phyloP scores from a whole-genome alignment of 2,888 invertebrate genomes.

The Tenthredo livida region DNA sequence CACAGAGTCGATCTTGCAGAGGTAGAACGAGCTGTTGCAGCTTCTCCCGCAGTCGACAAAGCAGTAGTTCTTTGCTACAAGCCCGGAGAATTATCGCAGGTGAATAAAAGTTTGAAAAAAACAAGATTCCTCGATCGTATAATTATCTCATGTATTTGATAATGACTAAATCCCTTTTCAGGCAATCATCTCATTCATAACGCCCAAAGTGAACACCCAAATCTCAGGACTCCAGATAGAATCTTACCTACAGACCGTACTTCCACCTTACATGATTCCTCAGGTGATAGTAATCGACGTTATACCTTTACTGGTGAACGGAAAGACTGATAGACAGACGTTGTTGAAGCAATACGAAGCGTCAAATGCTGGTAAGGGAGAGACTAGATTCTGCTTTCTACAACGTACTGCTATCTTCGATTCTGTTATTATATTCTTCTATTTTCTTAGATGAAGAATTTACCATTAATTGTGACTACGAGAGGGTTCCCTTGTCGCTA shows the following conservation, averaged over 20 bases:
- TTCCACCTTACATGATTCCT: slow-evolving; percentile 90
- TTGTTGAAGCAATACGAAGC: slow-evolving; percentile 88
- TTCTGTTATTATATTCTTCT: neutral
- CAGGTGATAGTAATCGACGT: slow-evolving; percentile 85
- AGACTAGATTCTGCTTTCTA: neutral
- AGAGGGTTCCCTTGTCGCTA: slow-evolving; percentile 82
- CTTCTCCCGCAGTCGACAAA: slow-evolving; percentile 85
- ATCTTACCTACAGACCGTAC: slow-evolving; percentile 81
- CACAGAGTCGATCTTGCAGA: slow-evolving; percentile 92
- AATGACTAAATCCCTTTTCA: slow-evolving; percentile 84
- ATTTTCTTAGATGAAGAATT: slow-evolving; percentile 80
- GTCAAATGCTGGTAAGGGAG: slow-evolving; percentile 80
- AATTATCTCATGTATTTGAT: neutral
- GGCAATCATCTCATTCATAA: slow-evolving; percentile 85
- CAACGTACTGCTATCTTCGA: neutral
- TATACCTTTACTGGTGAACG: slow-evolving; percentile 91
- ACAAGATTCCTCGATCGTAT: too few relatives aligned
- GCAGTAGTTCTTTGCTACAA: slow-evolving; percentile 90
- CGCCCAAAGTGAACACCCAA: slow-evolving; percentile 75
- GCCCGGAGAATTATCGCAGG: slow-evolving; percentile 82
- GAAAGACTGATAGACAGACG: slow-evolving; percentile 91
- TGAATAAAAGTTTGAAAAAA: slow-evolving; percentile 59
- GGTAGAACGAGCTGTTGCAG: slow-evolving; percentile 87
- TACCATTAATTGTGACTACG: slow-evolving; percentile 84
- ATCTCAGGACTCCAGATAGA: slow-evolving; percentile 83